Evolutionary conservation across 2,797 vertebrate species (phyloP), one percentile per base, ranked within the genome.

Genomic region (Todus mexicanus): DNA sequence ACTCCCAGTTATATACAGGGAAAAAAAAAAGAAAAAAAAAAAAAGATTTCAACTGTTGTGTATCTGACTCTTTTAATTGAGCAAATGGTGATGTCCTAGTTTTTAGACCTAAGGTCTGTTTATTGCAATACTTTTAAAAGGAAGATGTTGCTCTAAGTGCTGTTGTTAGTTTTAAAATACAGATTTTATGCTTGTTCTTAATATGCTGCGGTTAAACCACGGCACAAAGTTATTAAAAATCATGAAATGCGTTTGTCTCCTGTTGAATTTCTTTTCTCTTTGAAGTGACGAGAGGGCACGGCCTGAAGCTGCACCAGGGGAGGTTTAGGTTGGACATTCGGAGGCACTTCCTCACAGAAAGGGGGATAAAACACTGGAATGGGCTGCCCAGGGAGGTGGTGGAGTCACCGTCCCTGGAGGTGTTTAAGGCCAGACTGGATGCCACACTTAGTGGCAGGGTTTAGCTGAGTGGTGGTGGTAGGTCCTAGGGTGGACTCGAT

Each of bases 101-200:
- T 98, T 98, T 98, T 98, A 98, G 98, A 98, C 98, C 98, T 98
- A 98, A 98, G 98, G 98, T 99, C 98, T 98, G 98, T 98, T 93
- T 98, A 98, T 98, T 98, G 98, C 98, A 99, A 98, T 98, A 98
- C 98, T 98, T 98, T 98, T 98, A 98, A 98, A n/a, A 98, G 97
- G 98, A 98, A 98, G 98, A 98, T 98, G 98, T 98, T 98, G 98
- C 98, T 99, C 98, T 98, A 98, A 99, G 98, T 98, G 98, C 98
- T 98, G 98, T 98, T 98, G 98, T 99, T 98, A 98, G 98, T 98
- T 98, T 98, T 98, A 98, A n/a, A 98, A 98, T 97, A 96, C 97
- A 97, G 98, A 98, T 98, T 98, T 99, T 98, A 98, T 98, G 98
- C 98, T 99, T 99, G 98, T 99, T 98, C 98, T 98, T 98, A 98